Base-by-base conservation (phyloP, 2,113 vertebrate genomes). In the Euleptes europaea region DNA sequence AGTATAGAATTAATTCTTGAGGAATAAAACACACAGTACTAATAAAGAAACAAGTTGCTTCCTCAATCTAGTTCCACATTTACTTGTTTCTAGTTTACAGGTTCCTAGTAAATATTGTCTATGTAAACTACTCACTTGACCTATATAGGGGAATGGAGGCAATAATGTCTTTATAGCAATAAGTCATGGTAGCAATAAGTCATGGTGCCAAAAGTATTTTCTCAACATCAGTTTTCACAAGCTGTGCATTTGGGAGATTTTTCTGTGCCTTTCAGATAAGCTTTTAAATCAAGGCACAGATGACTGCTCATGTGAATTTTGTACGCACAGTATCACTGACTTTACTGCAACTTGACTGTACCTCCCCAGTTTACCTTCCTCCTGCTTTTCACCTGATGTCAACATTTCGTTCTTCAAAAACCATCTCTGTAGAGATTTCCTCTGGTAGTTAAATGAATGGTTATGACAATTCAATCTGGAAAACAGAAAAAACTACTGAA, bases 391-490 rank as follows among this genome's bases (percentile, higher is more conserved):
- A 21, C 57, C 12, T 69, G 0, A 1, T 26, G 7, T 8, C 13
- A 1, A 19, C 19, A 79, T 38, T 21, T 40, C 19, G 8, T 15
- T 5, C 5, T 19, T 42, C 0, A 8, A 49, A 26, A 31, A 9
- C 5, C 1, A 23, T 9, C 31, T 0, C 0, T 23, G 70, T 3
- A 10, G 0, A 13, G 12, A 21, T 7, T 54, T 73, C 3, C 51
- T 51, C 84, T 81, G 78, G 74, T 35, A 67, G 31, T 17, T 7
- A 4, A 88, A 84, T 1, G 47, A 82, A 14, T 9, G 88, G 1
- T 70, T 26, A 31, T 3, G 73, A 88, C 76, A 84, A 49, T 80
- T 38, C n/a, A 75, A 40, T 1, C 86, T 89, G n/a, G 76, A 85
- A 57, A 33, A 84, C 5, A 23, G 3, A 44, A 73, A 13, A 84